These are phyloP conservation scores for Odiellus spinosus DNA, from an alignment of 2,888 invertebrate genomes.

Conservation along the genomic window DNA sequence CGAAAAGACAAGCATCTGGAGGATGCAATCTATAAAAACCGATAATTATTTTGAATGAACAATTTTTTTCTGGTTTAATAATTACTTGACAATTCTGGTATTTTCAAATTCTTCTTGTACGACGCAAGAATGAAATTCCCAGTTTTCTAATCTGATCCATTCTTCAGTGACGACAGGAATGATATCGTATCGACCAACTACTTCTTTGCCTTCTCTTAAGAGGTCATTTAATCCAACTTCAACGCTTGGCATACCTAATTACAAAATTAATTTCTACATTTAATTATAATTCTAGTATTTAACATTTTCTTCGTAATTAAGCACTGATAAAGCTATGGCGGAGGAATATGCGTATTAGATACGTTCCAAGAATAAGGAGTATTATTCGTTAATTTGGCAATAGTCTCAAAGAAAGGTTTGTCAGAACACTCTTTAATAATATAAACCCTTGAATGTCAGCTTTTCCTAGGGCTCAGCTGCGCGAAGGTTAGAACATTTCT, in stretches of 20 bases:
- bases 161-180: slow-evolving; percentile 97
- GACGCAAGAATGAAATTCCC: slow-evolving; percentile 87
- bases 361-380: too few relatives aligned
- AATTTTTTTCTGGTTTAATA: slow-evolving; percentile 1
- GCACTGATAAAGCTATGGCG: too few relatives aligned
- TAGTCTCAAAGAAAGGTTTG: too few relatives aligned
- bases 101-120: slow-evolving; percentile 73
- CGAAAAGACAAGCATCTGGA: slow-evolving; percentile 94
- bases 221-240: slow-evolving; percentile 96
- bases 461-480: too few relatives aligned
- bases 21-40: slow-evolving; percentile 60
- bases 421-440: too few relatives aligned
- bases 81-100: slow-evolving; percentile 21
- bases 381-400: too few relatives aligned
- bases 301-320: too few relatives aligned
- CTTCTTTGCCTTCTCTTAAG: slow-evolving; percentile 94
- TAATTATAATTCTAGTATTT: too few relatives aligned
- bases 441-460: too few relatives aligned
- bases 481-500: too few relatives aligned
- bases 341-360: too few relatives aligned
- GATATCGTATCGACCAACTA: slow-evolving; percentile 96
- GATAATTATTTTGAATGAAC: not conserved
- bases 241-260: slow-evolving; percentile 73
- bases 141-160: slow-evolving; percentile 90
- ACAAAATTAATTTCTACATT: not conserved